phyloP scores from a whole-genome alignment of 2,113 vertebrate genomes.

The Festucalex cinctus region DNA sequence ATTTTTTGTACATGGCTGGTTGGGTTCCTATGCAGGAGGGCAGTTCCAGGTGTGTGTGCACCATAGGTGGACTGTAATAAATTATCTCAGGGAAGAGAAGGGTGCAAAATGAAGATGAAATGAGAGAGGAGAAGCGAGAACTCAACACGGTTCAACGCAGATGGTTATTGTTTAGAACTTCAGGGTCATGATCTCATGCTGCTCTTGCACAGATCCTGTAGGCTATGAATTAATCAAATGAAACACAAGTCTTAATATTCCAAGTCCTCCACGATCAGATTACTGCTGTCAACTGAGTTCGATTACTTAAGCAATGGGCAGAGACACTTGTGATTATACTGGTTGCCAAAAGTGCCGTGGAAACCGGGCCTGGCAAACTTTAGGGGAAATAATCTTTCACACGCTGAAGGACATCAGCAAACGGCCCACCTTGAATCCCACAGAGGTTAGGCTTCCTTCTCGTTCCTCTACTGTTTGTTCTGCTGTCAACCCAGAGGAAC shows the following conservation, averaged over 20 bases:
- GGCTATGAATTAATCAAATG: slow-evolving; percentile 75
- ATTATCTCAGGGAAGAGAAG: slow-evolving; percentile 22
- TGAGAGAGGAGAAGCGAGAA: slow-evolving; percentile 49
- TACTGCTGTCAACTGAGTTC: slow-evolving; percentile 57
- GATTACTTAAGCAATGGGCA: slow-evolving; percentile 56
- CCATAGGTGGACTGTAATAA: slow-evolving; percentile 17
- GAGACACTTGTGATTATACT: slow-evolving; percentile 59
- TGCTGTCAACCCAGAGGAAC: slow-evolving; percentile 55
- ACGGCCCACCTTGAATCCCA: slow-evolving; percentile 48
- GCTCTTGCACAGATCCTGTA: slow-evolving; percentile 67
- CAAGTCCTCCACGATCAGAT: slow-evolving; percentile 73
- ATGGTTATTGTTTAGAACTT: slow-evolving; percentile 95
- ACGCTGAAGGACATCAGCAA: slow-evolving; percentile 46
- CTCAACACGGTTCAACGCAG: slow-evolving; percentile 83
- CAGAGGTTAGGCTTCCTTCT: slow-evolving; percentile 57
- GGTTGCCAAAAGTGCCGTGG: slow-evolving; percentile 40
- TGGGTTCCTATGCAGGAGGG: slow-evolving; percentile 23
- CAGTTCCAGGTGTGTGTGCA: slow-evolving; percentile 50
- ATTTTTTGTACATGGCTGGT: slow-evolving; percentile 40
- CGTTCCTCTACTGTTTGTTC: slow-evolving; percentile 61
- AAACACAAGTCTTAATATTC: slow-evolving; percentile 67
- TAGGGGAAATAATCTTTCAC: slow-evolving; percentile 51
- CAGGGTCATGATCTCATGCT: slow-evolving; percentile 87
- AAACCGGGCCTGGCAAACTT: slow-evolving; percentile 22
- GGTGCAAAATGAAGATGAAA: slow-evolving; percentile 48